These are phyloP conservation scores for Clitarchus hookeri DNA, from an alignment of 2,888 invertebrate species.

Conservation along the genomic window DNA sequence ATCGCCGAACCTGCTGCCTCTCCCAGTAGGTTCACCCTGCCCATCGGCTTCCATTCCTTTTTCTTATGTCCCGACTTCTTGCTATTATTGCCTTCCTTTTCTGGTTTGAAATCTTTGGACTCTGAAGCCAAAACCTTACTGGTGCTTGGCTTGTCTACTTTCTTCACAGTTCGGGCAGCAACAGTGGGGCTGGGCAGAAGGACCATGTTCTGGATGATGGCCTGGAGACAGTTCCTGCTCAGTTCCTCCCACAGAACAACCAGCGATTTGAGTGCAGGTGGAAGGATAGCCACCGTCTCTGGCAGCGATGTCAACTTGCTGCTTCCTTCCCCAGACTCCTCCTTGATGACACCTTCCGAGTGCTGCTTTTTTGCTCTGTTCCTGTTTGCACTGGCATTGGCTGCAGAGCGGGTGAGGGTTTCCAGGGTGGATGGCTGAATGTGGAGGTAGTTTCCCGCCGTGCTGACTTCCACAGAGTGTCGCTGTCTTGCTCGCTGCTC, in stretches of 20 bases:
- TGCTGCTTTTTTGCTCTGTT: constrained; percentile 57
- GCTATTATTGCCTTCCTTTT: constrained; percentile 55
- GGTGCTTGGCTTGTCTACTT: constrained; percentile 48
- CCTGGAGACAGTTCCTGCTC: constrained; percentile 67
- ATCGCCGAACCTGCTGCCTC: constrained; percentile 48
- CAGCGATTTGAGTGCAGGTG: constrained; percentile 81
- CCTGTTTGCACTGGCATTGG: constrained; percentile 77
- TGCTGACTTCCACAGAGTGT: constrained; percentile 85
- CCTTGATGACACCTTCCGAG: constrained; percentile 47
- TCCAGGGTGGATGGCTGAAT: constrained; percentile 80
- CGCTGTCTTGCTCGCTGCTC: constrained; percentile 73
- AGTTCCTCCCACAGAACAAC: constrained; percentile 92
- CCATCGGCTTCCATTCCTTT: constrained; percentile 57
- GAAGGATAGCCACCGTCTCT: constrained; percentile 73
- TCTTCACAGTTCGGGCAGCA: constrained; percentile 31
- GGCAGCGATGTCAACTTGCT: constrained; percentile 53
- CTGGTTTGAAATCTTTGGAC: constrained; percentile 50
- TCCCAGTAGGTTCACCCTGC: constrained; percentile 38
- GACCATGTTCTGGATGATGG: constrained; percentile 64
- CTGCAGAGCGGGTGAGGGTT: constrained; percentile 75
- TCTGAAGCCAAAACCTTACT: constrained; percentile 46
- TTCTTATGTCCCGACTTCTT: constrained; percentile 60
- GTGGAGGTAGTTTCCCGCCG: constrained; percentile 71
- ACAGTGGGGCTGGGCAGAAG: constrained; percentile 32
- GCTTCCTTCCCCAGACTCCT: constrained; percentile 49